Conservation (phyloP, 2,797 vertebrate genomes). For the Antrozous pallidus region DNA sequence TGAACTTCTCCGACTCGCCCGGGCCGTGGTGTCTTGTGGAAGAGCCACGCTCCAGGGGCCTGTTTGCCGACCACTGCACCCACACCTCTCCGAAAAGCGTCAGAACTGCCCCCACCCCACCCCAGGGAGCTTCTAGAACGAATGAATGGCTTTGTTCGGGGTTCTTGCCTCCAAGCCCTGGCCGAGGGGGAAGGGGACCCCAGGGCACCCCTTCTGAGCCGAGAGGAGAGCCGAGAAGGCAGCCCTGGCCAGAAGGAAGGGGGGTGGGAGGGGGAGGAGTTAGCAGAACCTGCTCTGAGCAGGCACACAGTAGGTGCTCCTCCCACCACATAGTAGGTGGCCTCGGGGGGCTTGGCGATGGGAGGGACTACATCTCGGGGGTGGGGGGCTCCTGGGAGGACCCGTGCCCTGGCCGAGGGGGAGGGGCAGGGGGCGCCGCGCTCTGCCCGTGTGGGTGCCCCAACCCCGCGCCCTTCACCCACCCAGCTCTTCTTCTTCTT, state of each 20-base stretch:
- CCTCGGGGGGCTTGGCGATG: background rate
- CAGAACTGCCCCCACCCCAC: too few species aligned
- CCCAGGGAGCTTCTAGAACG: too few species aligned
- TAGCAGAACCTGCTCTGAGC: background rate
- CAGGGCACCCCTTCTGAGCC: background rate
- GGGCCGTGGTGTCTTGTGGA: too few species aligned
- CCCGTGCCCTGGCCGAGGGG: rapidly evolving
- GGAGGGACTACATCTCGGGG: background rate
- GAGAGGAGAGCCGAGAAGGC: background rate
- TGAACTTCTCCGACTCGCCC: too few species aligned
- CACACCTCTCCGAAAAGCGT: too few species aligned
- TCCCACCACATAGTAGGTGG: too few species aligned
- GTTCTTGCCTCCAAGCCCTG: background rate
- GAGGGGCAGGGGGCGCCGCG: rapidly evolving
- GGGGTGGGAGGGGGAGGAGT: background rate
- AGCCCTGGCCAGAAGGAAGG: background rate
- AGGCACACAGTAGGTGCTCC: too few species aligned
- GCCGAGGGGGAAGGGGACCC: background rate
- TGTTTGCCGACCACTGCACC: too few species aligned
- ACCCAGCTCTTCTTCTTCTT: slow-evolving; percentile 99
- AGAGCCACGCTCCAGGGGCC: too few species aligned
- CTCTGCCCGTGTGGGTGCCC: background rate
- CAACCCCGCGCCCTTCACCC: slow-evolving; percentile 58
- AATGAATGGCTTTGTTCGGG: background rate
- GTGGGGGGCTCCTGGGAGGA: background rate